Base-by-base conservation (phyloP, 1,140 invertebrate species). In the Coelopa frigida region DNA sequence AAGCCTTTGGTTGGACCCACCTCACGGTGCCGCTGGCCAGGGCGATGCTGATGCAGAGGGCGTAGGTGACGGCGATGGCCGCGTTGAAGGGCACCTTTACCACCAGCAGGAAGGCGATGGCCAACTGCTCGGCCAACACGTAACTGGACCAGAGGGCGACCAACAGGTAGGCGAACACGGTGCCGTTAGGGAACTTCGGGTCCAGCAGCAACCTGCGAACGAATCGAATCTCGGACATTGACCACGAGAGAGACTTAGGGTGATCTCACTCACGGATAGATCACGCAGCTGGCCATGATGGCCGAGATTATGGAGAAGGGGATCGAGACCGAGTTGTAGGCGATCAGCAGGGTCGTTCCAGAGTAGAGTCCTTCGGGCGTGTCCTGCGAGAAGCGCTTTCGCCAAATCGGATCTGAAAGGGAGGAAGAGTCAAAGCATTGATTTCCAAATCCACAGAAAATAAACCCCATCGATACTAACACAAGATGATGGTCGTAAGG, bases 341-440 rank as follows among this genome's bases (percentile, higher is more conserved):
- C 82, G 0, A 90, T 71, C 0, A 94, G 72, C 50, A 93, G 82
- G 48, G 89, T 79, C 0, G 87, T 84, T 3, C 90, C 91, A 12
- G 83, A 81, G 60, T 94, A 94, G 0, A 89, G 70, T 2, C 89
- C 89, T 61, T 92, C 87, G 42, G 89, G 78, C 10, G 85, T 82
- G 60, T 94, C 91, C 67, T 93, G 87, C 50, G 91, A 93, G 65
- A 92, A 94, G 20, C 87, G 75, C 23, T 87, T 89, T n/a, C 91
- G 74, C 71, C 88, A 87, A 35, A 78, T 79, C 26, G 85, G 82
- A 77, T 85, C 89, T 92, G 58, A 3, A 62, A 65, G 57, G 61
- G 51, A 46, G 53, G 36, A n/a, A 48, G 5, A 10, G 6, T 15
- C 33, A 37, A n/a, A n/a, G 2, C 10, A 37, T 11, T 23, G 37